Evolutionary conservation across 2,888 invertebrate genomes (phyloP), one percentile per base, ranked within the genome.

Genomic region (Ischnus inquisitorius): DNA sequence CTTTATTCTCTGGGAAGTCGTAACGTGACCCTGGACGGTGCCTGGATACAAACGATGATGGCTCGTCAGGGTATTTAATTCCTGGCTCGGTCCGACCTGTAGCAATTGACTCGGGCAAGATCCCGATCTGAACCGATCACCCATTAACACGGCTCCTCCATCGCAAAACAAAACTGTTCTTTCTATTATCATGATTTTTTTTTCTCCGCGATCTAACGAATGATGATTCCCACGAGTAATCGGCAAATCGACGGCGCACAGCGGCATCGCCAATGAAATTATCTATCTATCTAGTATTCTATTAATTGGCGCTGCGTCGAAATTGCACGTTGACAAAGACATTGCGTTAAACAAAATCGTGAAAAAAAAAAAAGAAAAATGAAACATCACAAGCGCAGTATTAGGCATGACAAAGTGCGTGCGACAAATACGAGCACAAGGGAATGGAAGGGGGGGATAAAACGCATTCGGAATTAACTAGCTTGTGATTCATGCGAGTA

Each of bases 21-120:
- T 91, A 87, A 89, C 86, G 88, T 92, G 91, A 84, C 90, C 92
- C 86, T 92, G 92, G 83, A 94, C 93, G 89, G 94, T 94, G 91
- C 94, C 94, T 85, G 92, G 91, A 89, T 91, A 91, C 88, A 91
- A 90, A 87, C 93, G 93, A 78, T 92, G 92, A 87, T 92, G 90
- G 87, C 88, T 92, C 88, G 90, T 91, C 83, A 90, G 90, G 89
- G 89, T 86, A 86, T 90, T 92, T 89, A 94, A 91, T 89, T 94
- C 94, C 88, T 95, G 95, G 74, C 94, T 93, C 77, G 96, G 96
- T 93, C 96, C 95, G 90, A 95, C 95, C 93, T 97, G 97, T 91
- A 97, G 96, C 94, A 98, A 95, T 94, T 97, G 98, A 94, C 97
- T 97, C 88, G 98, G 98, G 94, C 97, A 98, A 89, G 98, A 98